Percentiles rank a stretch among this genome's conserved stretches.
These are phyloP conservation scores for Bufo bufo DNA, from an alignment of 2,113 vertebrate genomes.

Conservation along the genomic window DNA sequence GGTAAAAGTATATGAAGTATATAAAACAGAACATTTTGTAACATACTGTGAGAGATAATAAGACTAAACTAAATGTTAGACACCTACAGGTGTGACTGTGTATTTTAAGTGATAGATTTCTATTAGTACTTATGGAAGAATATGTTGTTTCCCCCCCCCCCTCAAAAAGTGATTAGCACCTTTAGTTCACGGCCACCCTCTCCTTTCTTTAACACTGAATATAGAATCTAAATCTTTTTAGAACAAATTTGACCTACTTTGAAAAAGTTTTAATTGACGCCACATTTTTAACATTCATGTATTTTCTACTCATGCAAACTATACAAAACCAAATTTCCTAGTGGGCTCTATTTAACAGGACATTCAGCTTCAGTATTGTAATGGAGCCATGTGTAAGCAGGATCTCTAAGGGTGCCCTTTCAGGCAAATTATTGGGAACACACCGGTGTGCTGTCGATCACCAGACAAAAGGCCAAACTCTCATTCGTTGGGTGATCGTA, in stretches of 20 bases:
- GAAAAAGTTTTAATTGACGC: constrained; percentile 68
- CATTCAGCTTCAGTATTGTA: not conserved
- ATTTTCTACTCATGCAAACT: constrained; percentile 43
- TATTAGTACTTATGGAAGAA: constrained; percentile 71
- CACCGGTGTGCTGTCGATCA: no score
- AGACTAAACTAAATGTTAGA: constrained; percentile 18
- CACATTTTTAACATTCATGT: constrained; percentile 29
- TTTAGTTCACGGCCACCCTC: constrained; percentile 63
- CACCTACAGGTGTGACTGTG: constrained; percentile 71
- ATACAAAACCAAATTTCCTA: constrained; percentile 21
- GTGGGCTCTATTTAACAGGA: constrained; percentile 12
- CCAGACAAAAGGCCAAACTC: no score
- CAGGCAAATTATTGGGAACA: no score
- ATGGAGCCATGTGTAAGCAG: no score
- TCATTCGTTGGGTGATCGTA: no score
- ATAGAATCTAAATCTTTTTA: constrained; percentile 67
- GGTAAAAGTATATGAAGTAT: not conserved
- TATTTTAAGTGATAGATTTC: constrained; percentile 70
- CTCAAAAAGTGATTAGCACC: constrained; percentile 75
- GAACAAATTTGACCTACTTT: constrained; percentile 75
- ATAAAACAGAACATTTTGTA: not conserved
- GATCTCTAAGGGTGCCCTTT: no score
- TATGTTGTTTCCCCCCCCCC: constrained; percentile 62
- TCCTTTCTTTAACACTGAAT: constrained; percentile 68
- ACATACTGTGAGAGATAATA: not conserved